Evolutionary conservation across 2,113 vertebrate genomes (phyloP).

Genomic region (Enhydra lutris): DNA sequence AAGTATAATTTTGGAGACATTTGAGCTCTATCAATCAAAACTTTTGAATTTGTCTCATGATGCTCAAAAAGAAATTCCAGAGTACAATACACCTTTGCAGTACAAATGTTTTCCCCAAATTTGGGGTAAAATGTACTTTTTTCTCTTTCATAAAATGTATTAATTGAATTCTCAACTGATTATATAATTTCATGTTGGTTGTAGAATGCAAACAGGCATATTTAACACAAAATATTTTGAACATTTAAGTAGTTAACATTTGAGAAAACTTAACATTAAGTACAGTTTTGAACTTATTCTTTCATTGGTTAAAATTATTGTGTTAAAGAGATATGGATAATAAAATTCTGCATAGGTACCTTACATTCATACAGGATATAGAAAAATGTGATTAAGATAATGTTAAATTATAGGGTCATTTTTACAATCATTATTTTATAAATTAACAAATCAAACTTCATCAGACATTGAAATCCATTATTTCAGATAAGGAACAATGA

Average conservation of each 20-base stretch:
- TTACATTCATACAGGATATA: neutral
- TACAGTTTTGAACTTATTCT: neutral
- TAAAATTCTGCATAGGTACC: neutral
- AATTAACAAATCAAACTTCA: slow-evolving; percentile 64
- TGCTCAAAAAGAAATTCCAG: neutral
- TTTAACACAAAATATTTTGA: neutral
- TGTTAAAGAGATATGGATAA: neutral
- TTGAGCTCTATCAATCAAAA: neutral
- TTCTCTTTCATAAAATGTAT: neutral
- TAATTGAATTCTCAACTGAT: slow-evolving; percentile 1
- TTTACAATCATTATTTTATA: slow-evolving; percentile 57
- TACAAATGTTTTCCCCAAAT: neutral
- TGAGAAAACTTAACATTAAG: neutral
- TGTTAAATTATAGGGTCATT: slow-evolving; percentile 54
- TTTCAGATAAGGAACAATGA: slow-evolving; percentile 40
- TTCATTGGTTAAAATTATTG: neutral
- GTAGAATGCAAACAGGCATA: neutral
- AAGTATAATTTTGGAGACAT: neutral
- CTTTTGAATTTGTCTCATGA: neutral
- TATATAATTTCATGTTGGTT: neutral
- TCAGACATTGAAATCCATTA: slow-evolving; percentile 52
- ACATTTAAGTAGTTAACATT: neutral
- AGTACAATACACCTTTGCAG: neutral
- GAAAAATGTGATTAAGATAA: slow-evolving; percentile 45
- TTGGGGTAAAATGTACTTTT: neutral